Evolutionary conservation across 1,140 invertebrate genomes (phyloP), one percentile per base, ranked within the genome.

Genomic region (Anagrus nilaparvatae): DNA sequence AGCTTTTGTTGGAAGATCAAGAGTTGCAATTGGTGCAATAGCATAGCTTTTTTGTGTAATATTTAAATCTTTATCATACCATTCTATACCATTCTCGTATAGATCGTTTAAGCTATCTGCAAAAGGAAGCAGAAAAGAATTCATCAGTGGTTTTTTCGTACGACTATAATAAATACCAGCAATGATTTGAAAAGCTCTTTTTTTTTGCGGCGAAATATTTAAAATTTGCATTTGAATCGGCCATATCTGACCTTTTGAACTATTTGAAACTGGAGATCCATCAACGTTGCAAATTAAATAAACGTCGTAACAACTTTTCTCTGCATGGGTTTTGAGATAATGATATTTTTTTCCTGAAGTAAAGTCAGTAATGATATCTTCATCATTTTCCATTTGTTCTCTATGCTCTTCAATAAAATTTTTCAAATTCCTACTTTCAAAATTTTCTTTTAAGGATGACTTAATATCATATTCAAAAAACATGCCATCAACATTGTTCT

Each of bases 211-310:
- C 14, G 44, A 44, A 18, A 41, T 27, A 30, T 49, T 45, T 10
- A 36, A 17, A 31, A 49, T 40, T 32, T 46, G 36, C n/a, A 40
- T 19, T 30, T 47, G 43, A 7, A 47, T 33, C 6, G 40, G 30
- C 33, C 36, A 50, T 19, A 47, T 37, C 23, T 47, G 39, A n/a
- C 41, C 29, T 25, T 42, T 41, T n/a, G 46, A 46, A 29, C 46
- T 48, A 1, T 48, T 44, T 5, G 42, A 36, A 14, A 46, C 27
- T 3, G 40, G 31, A 16, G 42, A n/a, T 4, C 49, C 46, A 31
- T 51, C 49, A 2, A 33, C 44, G 34, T 48, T 48, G 40, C 40
- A 47, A 14, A 46, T 18, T 25, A 48, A 37, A 24, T 5, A 40
- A 5, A 51, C n/a, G 24, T 50, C 38, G 13, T 47, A 47, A 19